These are phyloP conservation scores for Chrysina gloriosa DNA, from an alignment of 2,888 invertebrate genomes.

Conservation along the genomic window DNA sequence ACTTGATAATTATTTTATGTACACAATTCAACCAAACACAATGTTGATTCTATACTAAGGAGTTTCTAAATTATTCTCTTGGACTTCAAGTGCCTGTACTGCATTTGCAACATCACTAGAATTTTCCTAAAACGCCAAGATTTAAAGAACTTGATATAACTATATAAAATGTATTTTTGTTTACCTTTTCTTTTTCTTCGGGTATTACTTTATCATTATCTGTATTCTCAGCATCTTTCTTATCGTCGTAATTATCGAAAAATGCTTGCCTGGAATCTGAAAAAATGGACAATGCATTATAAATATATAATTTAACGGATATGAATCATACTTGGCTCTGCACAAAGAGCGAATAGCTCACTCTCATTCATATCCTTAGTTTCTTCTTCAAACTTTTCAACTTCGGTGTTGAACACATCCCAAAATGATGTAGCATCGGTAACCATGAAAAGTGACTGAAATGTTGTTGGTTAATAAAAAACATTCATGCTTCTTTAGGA, in stretches of 20 bases:
- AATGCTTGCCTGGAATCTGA: slow-evolving; percentile 58
- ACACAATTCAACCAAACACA: slow-evolving; percentile 20
- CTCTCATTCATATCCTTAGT: slow-evolving; percentile 73
- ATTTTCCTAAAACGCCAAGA: slow-evolving; percentile 22
- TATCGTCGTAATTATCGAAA: slow-evolving; percentile 52
- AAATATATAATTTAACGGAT: no score
- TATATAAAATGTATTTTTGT: neutral
- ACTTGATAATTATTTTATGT: slow-evolving; percentile 19
- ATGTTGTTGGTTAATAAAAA: no score
- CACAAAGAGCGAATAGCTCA: slow-evolving; percentile 72
- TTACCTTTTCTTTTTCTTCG: slow-evolving; percentile 17
- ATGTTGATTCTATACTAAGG: slow-evolving; percentile 9
- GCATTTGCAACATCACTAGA: slow-evolving; percentile 26
- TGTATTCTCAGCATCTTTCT: slow-evolving; percentile 49
- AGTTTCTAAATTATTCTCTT: slow-evolving; percentile 14
- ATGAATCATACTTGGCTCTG: slow-evolving; percentile 71
- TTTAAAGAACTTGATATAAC: neutral
- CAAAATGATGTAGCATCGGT: slow-evolving; percentile 74
- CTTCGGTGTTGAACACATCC: slow-evolving; percentile 77
- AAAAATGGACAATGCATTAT: slow-evolving; percentile 39
- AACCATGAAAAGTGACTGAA: slow-evolving; percentile 75
- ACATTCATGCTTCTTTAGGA: no score
- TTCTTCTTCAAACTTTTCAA: slow-evolving; percentile 74
- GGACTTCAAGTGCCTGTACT: neutral
- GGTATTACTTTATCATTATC: slow-evolving; percentile 15